Conservation (phyloP, 2,888 invertebrate species). For the Athripsodes cinereus region DNA sequence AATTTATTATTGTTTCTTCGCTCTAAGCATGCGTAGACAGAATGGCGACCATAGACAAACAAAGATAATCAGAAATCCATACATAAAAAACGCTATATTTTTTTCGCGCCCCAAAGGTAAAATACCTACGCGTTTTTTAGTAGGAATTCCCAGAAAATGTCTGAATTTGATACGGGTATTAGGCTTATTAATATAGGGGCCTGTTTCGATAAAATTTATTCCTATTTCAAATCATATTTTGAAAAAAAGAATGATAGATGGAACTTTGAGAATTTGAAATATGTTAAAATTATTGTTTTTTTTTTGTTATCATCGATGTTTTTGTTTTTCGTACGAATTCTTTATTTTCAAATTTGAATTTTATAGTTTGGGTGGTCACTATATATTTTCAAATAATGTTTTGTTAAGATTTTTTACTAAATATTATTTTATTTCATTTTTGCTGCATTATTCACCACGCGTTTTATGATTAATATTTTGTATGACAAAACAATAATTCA, state of each 20-base stretch:
- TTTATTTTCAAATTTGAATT: neutral
- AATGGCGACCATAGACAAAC: slow-evolving; percentile 20
- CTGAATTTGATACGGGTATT: slow-evolving; percentile 7
- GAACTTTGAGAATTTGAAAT: neutral
- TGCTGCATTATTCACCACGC: no score
- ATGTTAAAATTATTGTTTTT: neutral
- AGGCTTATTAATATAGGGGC: neutral
- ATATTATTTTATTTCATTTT: no score
- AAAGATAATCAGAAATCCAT: slow-evolving; percentile 3
- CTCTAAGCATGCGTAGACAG: slow-evolving; percentile 16
- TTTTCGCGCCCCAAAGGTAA: neutral
- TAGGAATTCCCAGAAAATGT: slow-evolving; percentile 4
- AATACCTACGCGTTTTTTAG: neutral
- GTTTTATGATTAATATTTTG: no score
- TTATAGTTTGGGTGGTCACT: neutral
- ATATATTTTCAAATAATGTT: neutral
- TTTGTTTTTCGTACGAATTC: no score
- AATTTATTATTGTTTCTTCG: slow-evolving; percentile 17
- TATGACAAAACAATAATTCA: no score
- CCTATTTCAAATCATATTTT: neutral
- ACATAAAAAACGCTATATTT: neutral
- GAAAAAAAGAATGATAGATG: neutral
- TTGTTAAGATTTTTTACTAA: neutral
- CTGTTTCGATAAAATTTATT: no score
- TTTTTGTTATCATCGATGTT: neutral